phyloP scores from a whole-genome alignment of 2,888 invertebrate genomes.

The Uloborus plumipes region DNA sequence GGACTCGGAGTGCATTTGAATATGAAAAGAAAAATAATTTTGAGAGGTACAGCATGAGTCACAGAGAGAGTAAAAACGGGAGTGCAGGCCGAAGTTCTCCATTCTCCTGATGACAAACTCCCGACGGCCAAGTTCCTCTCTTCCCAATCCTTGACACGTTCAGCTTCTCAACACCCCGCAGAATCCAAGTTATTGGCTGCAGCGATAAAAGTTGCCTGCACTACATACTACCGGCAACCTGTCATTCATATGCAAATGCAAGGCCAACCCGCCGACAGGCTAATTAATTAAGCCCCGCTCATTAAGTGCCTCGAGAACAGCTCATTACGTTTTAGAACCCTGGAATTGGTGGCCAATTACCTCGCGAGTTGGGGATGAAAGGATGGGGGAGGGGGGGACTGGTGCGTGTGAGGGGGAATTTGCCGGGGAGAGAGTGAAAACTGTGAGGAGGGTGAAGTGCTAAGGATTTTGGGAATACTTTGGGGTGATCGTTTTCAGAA shows the following conservation, averaged over 20 bases:
- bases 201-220: conserved; percentile 45
- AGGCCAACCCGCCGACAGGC: conserved; percentile 30
- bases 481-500: too few relatives aligned
- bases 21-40: too few relatives aligned
- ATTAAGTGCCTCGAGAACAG: conserved; percentile 60
- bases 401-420: background rate
- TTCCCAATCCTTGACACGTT: conserved; percentile 12
- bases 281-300: conserved; percentile 60
- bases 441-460: too few relatives aligned
- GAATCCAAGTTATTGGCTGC: conserved; percentile 68
- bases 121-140: background rate
- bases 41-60: too few relatives aligned
- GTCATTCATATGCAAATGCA: conserved; percentile 60
- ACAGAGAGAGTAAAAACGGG: too few relatives aligned
- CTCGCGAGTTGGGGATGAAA: conserved; percentile 8
- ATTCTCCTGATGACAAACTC: conserved; percentile 15
- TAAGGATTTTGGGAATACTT: too few relatives aligned
- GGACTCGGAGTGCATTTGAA: too few relatives aligned
- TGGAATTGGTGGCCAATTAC: conserved; percentile 35
- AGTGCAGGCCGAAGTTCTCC: background rate
- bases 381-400: background rate
- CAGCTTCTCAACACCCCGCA: conserved; percentile 22
- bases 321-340: conserved; percentile 47
- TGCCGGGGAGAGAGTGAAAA: too few relatives aligned
- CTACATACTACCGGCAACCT: conserved; percentile 22